Conservation (phyloP, 2,797 vertebrate species). For the Lophotriccus pileatus region DNA sequence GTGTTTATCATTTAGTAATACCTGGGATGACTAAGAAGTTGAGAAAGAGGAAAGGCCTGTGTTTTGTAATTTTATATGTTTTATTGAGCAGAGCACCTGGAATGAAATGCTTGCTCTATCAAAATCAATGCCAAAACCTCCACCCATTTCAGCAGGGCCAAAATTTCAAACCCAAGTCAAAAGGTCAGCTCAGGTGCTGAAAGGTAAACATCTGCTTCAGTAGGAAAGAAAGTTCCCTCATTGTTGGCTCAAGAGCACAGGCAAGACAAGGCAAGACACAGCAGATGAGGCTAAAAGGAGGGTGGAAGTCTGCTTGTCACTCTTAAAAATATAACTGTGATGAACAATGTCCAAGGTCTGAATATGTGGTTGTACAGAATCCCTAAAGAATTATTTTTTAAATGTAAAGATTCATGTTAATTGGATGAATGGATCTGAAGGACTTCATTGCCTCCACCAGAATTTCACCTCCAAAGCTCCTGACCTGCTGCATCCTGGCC, state of each 20-base stretch:
- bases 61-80: slow-evolving; percentile 35
- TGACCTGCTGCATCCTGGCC: background rate
- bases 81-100: slow-evolving; percentile 47
- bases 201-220: slow-evolving; percentile 35
- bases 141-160: slow-evolving; percentile 31
- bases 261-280: slow-evolving; percentile 10
- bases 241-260: background rate
- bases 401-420: background rate
- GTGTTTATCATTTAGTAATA: slow-evolving; percentile 9
- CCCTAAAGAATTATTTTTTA: background rate
- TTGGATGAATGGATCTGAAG: background rate
- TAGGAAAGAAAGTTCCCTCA: background rate
- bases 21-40: slow-evolving; percentile 25
- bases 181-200: slow-evolving; percentile 44
- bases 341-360: background rate
- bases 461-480: background rate
- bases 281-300: background rate
- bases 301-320: background rate
- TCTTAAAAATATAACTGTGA: background rate
- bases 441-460: background rate
- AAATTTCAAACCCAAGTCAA: slow-evolving; percentile 53
- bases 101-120: slow-evolving; percentile 8
- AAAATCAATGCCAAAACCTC: slow-evolving; percentile 39
- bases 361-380: background rate
- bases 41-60: slow-evolving; percentile 6